phyloP scores from a whole-genome alignment of 2,113 vertebrate genomes.

The Halichoeres trimaculatus region DNA sequence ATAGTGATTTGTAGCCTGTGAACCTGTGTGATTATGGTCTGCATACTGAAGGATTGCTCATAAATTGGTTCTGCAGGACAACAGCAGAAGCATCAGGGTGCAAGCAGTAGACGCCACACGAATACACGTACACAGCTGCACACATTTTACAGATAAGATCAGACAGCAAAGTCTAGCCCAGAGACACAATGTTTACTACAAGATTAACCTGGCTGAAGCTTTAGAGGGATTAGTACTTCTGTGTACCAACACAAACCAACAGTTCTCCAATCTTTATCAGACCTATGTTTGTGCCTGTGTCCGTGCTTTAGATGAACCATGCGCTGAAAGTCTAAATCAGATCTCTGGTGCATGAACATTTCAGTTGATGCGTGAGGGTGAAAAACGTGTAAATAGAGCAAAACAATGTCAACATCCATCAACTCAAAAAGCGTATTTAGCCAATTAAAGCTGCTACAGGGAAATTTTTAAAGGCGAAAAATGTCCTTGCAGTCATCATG shows the following conservation, averaged over 20 bases:
- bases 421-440: slow-evolving; percentile 72
- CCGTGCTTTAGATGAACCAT: neutral
- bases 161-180: slow-evolving; percentile 27
- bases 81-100: slow-evolving; percentile 7
- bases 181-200: slow-evolving; percentile 58
- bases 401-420: slow-evolving; percentile 76
- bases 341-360: neutral
- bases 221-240: slow-evolving; percentile 44
- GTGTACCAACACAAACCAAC: slow-evolving; percentile 9
- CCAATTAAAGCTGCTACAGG: slow-evolving; percentile 66
- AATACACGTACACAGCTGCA: slow-evolving; percentile 18
- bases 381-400: slow-evolving; percentile 65
- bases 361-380: slow-evolving; percentile 34
- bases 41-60: slow-evolving; percentile 35
- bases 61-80: slow-evolving; percentile 61
- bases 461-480: slow-evolving; percentile 58
- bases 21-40: slow-evolving; percentile 52
- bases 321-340: slow-evolving; percentile 5
- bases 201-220: slow-evolving; percentile 61
- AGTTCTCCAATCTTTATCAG: slow-evolving; percentile 5
- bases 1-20: slow-evolving; percentile 42
- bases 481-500: slow-evolving; percentile 53
- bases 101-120: slow-evolving; percentile 20
- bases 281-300: neutral
- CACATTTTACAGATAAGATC: slow-evolving; percentile 58